A percentile compares a stretch with the other conserved stretches of the same genome.
Evolutionary conservation across 2,888 invertebrate genomes (phyloP).

Genomic region (Anaspis maculata): DNA sequence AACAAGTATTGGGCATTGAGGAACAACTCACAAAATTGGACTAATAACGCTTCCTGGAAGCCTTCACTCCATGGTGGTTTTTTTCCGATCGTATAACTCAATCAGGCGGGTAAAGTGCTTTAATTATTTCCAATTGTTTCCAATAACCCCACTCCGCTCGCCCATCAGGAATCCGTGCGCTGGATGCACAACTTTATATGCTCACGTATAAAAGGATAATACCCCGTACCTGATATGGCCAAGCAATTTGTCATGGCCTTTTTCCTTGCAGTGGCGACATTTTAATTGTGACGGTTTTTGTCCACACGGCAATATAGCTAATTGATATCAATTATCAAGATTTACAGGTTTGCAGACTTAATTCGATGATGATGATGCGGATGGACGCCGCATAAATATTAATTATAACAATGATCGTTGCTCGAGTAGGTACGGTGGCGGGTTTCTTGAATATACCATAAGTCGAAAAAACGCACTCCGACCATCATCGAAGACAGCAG

Average conservation of each 20-base stretch:
- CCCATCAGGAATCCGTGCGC: no score
- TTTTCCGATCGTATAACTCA: no score
- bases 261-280: constrained; percentile 32
- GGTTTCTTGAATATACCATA: constrained; percentile 21
- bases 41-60: no score
- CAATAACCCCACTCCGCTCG: no score
- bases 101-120: no score
- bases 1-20: no score
- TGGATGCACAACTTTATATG: no score
- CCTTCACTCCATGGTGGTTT: no score
- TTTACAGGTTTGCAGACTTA: constrained; percentile 33
- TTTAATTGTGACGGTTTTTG: constrained; percentile 38
- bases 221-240: constrained; percentile 30
- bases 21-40: no score
- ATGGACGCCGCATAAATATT: constrained; percentile 33
- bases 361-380: no score
- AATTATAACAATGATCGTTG: constrained; percentile 29
- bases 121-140: no score
- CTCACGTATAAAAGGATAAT: no score
- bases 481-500: constrained; percentile 20
- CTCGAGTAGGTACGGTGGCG: constrained; percentile 11
- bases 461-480: constrained; percentile 19
- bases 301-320: constrained; percentile 27
- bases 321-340: constrained; percentile 41
- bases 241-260: constrained; percentile 34